These are phyloP conservation scores for Tipula unca DNA, from an alignment of 2,888 invertebrate genomes.

Conservation along the genomic window DNA sequence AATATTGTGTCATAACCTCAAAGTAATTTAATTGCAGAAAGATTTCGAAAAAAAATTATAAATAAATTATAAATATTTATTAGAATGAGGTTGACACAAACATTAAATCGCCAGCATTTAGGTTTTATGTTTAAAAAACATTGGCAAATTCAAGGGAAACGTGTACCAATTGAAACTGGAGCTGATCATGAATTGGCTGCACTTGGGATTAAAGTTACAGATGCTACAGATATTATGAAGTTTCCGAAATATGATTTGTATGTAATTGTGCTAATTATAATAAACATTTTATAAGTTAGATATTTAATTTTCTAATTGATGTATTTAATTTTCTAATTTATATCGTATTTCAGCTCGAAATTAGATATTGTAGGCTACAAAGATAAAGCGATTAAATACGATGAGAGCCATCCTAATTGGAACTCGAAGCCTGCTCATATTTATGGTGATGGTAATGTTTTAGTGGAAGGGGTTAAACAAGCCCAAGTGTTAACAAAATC, in stretches of 20 bases:
- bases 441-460: constrained; percentile 52
- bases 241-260: constrained; percentile 18
- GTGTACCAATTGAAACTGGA: constrained; percentile 47
- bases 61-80: not conserved
- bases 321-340: not conserved
- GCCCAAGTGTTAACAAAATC: constrained; percentile 77
- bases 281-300: no score
- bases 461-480: constrained; percentile 66
- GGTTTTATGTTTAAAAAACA: constrained; percentile 62
- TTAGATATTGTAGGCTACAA: constrained; percentile 28
- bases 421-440: constrained; percentile 52
- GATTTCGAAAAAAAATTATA: not conserved
- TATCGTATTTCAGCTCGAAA: constrained; percentile 31
- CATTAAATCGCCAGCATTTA: constrained; percentile 58
- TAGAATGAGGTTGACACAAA: constrained; percentile 57
- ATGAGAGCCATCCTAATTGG: constrained; percentile 57
- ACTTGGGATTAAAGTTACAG: constrained; percentile 51
- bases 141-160: constrained; percentile 61
- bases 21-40: no score
- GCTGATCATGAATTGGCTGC: constrained; percentile 47
- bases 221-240: constrained; percentile 51
- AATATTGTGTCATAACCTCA: not conserved
- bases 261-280: not conserved
- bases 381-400: constrained; percentile 37
- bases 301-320: no score